These are phyloP conservation scores for Podilymbus podiceps DNA, from an alignment of 2,113 vertebrate species.

Conservation along the genomic window DNA sequence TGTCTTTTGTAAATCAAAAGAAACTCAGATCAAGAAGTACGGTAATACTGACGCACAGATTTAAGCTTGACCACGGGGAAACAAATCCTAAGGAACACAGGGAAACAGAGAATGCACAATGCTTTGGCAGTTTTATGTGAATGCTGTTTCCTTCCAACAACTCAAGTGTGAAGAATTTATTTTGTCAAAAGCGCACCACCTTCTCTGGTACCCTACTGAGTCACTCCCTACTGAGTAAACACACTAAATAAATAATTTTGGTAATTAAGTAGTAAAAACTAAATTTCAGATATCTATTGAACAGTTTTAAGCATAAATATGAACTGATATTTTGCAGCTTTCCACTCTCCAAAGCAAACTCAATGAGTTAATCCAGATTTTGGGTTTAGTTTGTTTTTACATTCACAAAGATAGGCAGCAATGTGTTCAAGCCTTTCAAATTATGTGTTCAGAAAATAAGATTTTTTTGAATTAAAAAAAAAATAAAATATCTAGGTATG, in stretches of 20 bases:
- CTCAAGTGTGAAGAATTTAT: background rate
- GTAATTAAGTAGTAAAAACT: background rate
- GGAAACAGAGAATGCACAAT: background rate
- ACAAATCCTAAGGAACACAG: background rate
- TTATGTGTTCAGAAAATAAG: background rate
- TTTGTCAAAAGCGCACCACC: background rate
- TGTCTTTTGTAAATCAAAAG: background rate
- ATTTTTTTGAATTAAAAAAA: background rate
- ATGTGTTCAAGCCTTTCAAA: background rate
- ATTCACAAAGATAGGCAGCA: background rate
- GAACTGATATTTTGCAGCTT: background rate
- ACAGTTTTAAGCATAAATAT: background rate
- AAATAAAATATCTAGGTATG: background rate
- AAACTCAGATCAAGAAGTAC: background rate
- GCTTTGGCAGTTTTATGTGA: background rate
- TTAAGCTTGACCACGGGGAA: background rate
- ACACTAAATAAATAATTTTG: background rate
- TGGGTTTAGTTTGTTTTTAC: background rate
- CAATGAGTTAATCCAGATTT: background rate
- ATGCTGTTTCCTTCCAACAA: background rate
- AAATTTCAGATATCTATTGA: background rate
- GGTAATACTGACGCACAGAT: rapidly evolving
- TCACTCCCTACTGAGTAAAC: background rate
- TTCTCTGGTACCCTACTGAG: background rate
- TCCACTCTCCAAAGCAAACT: background rate